These are phyloP conservation scores for Margarornis squamiger DNA, from an alignment of 2,797 vertebrate species.

Conservation along the genomic window DNA sequence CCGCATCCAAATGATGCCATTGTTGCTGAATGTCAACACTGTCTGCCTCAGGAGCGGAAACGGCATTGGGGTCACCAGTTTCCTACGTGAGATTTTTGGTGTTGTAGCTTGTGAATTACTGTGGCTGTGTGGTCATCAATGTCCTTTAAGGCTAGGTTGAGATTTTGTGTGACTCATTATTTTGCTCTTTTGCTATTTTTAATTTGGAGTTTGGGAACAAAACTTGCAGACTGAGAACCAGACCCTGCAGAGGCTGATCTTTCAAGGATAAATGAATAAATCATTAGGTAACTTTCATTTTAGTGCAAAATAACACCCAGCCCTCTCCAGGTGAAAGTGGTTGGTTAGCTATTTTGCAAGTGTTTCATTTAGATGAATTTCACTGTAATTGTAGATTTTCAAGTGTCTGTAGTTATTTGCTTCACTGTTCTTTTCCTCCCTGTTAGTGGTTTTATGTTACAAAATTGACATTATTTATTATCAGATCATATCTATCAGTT, in stretches of 20 bases:
- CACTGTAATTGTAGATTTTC: not conserved
- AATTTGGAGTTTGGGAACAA: not conserved
- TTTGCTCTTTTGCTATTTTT: not conserved
- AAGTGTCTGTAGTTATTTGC: not conserved
- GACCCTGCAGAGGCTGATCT: not conserved
- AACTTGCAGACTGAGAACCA: not conserved
- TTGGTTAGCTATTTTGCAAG: not conserved
- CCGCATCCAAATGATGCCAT: not conserved
- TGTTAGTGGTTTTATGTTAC: not conserved
- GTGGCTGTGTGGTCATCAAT: not conserved
- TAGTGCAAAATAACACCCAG: not conserved
- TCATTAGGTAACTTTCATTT: not conserved
- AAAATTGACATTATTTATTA: not conserved
- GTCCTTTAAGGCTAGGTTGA: not conserved
- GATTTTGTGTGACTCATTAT: not conserved
- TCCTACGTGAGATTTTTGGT: not conserved
- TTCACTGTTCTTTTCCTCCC: not conserved
- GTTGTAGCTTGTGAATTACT: not conserved
- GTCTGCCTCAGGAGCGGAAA: not conserved
- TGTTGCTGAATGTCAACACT: not conserved
- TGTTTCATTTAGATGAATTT: not conserved
- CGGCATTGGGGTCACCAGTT: not conserved
- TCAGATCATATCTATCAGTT: not conserved
- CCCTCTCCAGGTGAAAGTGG: not conserved
- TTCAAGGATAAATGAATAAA: slow-evolving; percentile 1